These are phyloP conservation scores for Peromyscus nudipes DNA, from an alignment of 2,797 vertebrate species.

Conservation along the genomic window DNA sequence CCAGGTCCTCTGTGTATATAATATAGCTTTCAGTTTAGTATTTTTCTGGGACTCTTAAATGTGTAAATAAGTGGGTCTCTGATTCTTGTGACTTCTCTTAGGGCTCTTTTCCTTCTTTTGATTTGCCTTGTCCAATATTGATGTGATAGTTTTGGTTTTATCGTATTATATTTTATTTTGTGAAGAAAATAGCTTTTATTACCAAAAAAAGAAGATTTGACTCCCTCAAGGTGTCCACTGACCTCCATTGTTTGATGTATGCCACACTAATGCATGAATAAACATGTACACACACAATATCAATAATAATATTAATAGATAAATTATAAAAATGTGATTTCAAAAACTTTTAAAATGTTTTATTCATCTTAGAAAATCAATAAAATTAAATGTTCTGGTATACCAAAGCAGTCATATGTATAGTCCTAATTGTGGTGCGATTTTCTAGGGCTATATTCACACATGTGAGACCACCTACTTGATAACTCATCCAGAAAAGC, in stretches of 20 bases:
- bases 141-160: background rate
- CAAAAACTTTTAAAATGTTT: background rate
- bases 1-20: background rate
- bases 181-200: background rate
- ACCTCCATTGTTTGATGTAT: background rate
- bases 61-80: background rate
- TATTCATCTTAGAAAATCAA: conserved; percentile 44
- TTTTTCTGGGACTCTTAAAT: background rate
- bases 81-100: too few relatives aligned
- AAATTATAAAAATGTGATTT: background rate
- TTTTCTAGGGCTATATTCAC: background rate
- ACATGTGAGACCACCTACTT: background rate
- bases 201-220: background rate
- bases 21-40: background rate
- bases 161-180: background rate
- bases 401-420: background rate
- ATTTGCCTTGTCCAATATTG: background rate
- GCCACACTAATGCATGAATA: background rate
- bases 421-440: background rate
- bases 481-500: conserved; percentile 1
- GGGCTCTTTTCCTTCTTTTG: background rate
- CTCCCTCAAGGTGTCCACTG: background rate
- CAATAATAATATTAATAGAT: background rate
- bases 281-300: background rate
- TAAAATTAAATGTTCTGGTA: conserved; percentile 19